These are phyloP conservation scores for Progne subis DNA, from an alignment of 2,113 vertebrate species.

Conservation along the genomic window DNA sequence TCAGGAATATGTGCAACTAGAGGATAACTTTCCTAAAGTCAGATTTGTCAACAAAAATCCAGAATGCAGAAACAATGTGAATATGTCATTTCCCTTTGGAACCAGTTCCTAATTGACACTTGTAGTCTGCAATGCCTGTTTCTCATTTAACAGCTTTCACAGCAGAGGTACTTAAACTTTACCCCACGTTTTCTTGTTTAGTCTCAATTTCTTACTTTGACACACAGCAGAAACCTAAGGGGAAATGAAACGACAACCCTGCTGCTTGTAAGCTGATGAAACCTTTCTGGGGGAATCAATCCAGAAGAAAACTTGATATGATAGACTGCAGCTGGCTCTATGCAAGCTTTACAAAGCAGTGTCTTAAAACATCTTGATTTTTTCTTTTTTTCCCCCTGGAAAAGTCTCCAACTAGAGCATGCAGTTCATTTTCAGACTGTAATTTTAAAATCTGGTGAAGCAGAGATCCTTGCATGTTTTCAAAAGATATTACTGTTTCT, in stretches of 20 bases:
- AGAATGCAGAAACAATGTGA: conserved; percentile 36
- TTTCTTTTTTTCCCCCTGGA: not conserved
- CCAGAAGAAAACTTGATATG: not conserved
- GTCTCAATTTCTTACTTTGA: conserved; percentile 47
- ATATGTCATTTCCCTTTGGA: conserved; percentile 46
- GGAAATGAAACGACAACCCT: conserved; percentile 28
- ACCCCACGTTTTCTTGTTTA: conserved; percentile 36
- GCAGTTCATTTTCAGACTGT: not conserved
- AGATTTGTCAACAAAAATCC: conserved; percentile 17
- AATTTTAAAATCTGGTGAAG: not conserved
- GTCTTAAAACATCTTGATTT: not conserved
- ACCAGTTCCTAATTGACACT: conserved; percentile 15
- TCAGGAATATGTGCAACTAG: not conserved
- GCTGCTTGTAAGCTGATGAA: conserved; percentile 34
- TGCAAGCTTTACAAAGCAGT: not conserved
- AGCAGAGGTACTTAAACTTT: conserved; percentile 20
- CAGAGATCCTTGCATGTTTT: not conserved
- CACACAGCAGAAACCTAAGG: conserved; percentile 12
- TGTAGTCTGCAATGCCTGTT: conserved; percentile 21
- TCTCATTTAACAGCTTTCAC: conserved; percentile 43
- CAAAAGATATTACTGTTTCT: not conserved
- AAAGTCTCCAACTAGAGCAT: not conserved
- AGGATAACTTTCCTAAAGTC: not conserved
- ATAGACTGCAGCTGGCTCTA: not conserved
- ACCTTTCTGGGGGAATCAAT: conserved; percentile 47